phyloP scores from a whole-genome alignment of 1,140 invertebrate genomes.

The Gyrodactylus bullatarudis region DNA sequence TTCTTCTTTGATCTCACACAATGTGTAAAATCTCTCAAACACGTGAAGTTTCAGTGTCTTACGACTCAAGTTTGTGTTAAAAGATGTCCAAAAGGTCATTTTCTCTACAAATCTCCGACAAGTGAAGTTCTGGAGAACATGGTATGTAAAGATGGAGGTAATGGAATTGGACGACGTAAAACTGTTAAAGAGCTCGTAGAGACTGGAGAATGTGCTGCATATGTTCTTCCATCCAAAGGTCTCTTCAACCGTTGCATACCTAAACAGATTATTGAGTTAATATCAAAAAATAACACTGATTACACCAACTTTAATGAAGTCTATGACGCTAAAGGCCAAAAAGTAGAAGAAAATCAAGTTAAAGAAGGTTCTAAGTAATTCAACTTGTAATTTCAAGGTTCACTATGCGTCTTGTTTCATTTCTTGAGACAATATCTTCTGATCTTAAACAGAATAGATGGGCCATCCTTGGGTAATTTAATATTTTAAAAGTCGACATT shows the following conservation, averaged over 20 bases:
- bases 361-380: neutral
- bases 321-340: neutral
- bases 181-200: neutral
- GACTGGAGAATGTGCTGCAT: neutral
- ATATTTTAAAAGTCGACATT: too few species aligned
- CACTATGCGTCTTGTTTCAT: neutral
- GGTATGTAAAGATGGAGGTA: neutral
- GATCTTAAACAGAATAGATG: neutral
- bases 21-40: neutral
- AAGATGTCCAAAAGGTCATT: neutral
- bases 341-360: neutral
- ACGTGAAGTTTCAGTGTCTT: neutral
- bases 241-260: neutral
- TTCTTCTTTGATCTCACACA: neutral
- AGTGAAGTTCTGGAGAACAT: neutral
- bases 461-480: neutral
- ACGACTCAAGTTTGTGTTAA: neutral
- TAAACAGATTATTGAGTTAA: neutral
- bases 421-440: neutral
- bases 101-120: neutral
- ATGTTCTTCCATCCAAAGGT: neutral
- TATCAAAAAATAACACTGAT: neutral
- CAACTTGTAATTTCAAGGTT: neutral
- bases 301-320: neutral
- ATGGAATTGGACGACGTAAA: neutral